phyloP scores from a whole-genome alignment of 1,140 invertebrate genomes.

The Brachionus plicatilis region DNA sequence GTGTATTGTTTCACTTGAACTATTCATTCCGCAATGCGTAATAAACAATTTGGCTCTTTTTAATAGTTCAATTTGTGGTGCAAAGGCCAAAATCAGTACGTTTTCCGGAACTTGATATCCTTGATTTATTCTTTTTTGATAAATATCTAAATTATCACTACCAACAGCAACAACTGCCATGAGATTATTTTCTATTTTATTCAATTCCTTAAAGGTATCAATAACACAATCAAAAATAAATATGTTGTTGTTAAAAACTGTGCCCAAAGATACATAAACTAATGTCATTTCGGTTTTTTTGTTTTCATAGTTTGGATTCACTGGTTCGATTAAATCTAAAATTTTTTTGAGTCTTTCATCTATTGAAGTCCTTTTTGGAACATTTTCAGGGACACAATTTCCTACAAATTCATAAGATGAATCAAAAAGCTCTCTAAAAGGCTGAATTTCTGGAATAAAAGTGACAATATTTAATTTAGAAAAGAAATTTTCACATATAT shows the following conservation, averaged over 20 bases:
- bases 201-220: not conserved
- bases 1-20: slow-evolving; percentile 73
- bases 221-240: slow-evolving; percentile 25
- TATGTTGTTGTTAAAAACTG: slow-evolving; percentile 34
- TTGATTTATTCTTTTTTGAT: not conserved
- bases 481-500: not conserved
- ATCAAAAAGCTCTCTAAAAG: not conserved
- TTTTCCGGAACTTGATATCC: not conserved
- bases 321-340: not conserved
- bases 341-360: not conserved
- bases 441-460: slow-evolving; percentile 26
- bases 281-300: not conserved
- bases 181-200: not conserved
- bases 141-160: not conserved
- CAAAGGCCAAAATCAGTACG: not conserved
- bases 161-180: not conserved
- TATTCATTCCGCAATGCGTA: slow-evolving; percentile 72
- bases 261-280: slow-evolving; percentile 18
- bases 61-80: slow-evolving; percentile 48
- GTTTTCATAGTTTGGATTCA: not conserved
- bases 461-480: slow-evolving; percentile 28
- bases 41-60: slow-evolving; percentile 62
- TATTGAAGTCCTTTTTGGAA: not conserved
- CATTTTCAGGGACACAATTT: not conserved
- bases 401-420: not conserved